A percentile compares a stretch with the other conserved stretches of the same genome.
Conservation (phyloP, 2,888 invertebrate species). For the Phasia obesa region DNA sequence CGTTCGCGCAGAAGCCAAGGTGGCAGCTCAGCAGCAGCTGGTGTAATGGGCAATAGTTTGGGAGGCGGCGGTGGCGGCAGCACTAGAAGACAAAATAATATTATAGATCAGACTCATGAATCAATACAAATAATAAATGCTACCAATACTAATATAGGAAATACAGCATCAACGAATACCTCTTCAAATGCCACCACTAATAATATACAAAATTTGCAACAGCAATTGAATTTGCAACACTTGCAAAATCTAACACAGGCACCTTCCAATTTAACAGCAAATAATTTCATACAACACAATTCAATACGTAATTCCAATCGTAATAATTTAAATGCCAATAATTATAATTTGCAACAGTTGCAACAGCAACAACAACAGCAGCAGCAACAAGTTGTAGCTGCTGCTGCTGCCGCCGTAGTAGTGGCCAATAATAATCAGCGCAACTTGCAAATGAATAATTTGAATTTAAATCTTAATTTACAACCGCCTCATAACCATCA, state of each 20-base stretch:
- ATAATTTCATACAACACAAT: constrained; percentile 79
- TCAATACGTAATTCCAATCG: constrained; percentile 81
- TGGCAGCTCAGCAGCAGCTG: constrained; percentile 48
- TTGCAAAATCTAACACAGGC: constrained; percentile 68
- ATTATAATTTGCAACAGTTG: constrained; percentile 77
- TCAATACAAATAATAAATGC: constrained; percentile 75
- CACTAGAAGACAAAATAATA: constrained; percentile 78
- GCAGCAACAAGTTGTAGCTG: constrained; percentile 77
- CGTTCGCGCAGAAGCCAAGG: constrained; percentile 59
- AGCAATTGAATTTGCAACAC: constrained; percentile 73
- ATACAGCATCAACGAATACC: constrained; percentile 22
- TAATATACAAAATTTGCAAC: constrained; percentile 75
- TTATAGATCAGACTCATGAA: constrained; percentile 78
- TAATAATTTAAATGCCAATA: constrained; percentile 78
- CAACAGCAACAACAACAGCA: constrained; percentile 76
- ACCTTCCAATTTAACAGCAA: constrained; percentile 70
- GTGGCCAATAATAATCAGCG: constrained; percentile 76
- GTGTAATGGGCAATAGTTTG: constrained; percentile 40
- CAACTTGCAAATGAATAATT: constrained; percentile 79
- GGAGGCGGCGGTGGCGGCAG: constrained; percentile 75
- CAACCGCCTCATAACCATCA: constrained; percentile 75
- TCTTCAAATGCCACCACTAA: constrained; percentile 71
- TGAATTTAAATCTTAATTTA: constrained; percentile 78
- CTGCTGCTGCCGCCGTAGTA: constrained; percentile 79
- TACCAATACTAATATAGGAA: constrained; percentile 51